A percentile compares a stretch with the other conserved stretches of the same genome.
These are phyloP conservation scores for Neotoxoptera formosana DNA, from an alignment of 1,140 invertebrate genomes.

Conservation along the genomic window DNA sequence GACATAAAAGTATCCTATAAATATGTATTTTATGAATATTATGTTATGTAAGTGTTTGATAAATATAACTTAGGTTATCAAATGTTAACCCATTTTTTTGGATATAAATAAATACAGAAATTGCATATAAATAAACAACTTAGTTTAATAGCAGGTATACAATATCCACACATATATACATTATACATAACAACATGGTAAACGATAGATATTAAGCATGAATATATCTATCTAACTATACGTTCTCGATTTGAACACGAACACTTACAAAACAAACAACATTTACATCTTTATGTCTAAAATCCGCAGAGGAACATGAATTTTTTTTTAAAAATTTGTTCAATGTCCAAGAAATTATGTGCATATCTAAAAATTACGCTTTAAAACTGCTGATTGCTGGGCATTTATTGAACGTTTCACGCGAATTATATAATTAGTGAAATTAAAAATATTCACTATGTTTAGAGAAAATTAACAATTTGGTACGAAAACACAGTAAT, in stretches of 20 bases:
- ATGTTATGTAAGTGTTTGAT: conserved; percentile 1
- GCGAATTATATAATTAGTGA: not conserved
- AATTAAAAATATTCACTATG: not conserved
- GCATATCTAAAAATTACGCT: not conserved
- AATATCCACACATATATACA: not conserved
- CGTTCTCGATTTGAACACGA: not conserved
- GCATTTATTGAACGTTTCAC: not conserved
- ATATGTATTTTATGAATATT: not conserved
- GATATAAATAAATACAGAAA: not conserved
- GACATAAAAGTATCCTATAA: not conserved
- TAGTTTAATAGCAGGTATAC: not conserved
- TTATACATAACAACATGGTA: not conserved
- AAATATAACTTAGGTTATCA: not conserved
- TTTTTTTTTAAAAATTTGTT: no score
- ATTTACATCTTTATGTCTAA: no score
- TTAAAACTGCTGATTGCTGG: not conserved
- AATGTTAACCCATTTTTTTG: not conserved
- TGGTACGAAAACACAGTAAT: not conserved
- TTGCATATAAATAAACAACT: not conserved
- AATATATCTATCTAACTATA: not conserved
- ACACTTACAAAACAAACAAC: not conserved
- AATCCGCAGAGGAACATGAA: no score
- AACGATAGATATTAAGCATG: not conserved
- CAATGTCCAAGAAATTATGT: not conserved
- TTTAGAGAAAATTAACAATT: not conserved